phyloP scores from a whole-genome alignment of 2,797 vertebrate species.

The Cirrhinus mrigala region DNA sequence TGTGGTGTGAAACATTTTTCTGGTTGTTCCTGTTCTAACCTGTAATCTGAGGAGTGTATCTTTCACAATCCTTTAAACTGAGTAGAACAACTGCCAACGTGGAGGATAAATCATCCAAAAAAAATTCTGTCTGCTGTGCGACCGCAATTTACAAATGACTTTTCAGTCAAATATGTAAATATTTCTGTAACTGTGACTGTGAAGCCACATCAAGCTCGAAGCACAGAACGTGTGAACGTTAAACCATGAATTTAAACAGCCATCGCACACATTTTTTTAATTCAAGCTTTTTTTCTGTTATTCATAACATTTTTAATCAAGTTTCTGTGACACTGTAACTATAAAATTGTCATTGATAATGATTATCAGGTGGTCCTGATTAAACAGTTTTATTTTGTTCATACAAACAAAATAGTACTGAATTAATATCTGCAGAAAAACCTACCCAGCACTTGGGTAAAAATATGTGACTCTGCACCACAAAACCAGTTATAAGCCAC shows the following conservation, averaged over 20 bases:
- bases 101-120: conserved; percentile 5
- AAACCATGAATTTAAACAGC: not conserved
- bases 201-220: conserved; percentile 3
- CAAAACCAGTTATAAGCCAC: too few relatives aligned
- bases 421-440: not conserved
- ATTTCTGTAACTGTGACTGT: conserved; percentile 6
- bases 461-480: too few relatives aligned
- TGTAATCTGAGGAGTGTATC: conserved; percentile 38
- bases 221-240: not conserved
- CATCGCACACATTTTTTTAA: not conserved
- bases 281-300: not conserved
- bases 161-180: not conserved
- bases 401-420: not conserved
- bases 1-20: conserved; percentile 29
- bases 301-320: not conserved
- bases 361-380: not conserved
- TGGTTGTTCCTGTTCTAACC: conserved; percentile 42
- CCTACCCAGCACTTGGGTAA: too few relatives aligned
- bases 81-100: conserved; percentile 8
- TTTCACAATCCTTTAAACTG: conserved; percentile 15
- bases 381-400: not conserved
- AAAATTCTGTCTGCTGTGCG: not conserved
- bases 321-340: not conserved
- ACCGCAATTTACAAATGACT: conserved; percentile 1
- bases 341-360: not conserved